Conservation (phyloP, 1,140 invertebrate species). For the Saccostrea echinata region DNA sequence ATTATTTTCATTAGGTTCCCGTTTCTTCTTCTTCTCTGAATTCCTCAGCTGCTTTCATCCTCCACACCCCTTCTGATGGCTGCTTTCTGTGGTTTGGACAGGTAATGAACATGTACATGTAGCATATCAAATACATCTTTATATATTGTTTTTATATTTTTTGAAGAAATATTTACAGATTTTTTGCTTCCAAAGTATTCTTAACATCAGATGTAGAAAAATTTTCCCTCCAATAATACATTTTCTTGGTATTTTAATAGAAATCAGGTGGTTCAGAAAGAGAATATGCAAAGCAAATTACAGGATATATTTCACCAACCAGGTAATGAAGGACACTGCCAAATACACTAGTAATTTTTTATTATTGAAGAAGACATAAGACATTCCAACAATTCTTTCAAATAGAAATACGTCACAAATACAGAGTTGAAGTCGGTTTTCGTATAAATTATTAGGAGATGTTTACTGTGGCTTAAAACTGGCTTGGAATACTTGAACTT, state of each 20-base stretch:
- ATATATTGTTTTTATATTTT: background rate
- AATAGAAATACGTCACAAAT: no score
- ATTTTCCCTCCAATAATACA: background rate
- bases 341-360: no score
- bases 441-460: no score
- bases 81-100: conserved; percentile 63
- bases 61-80: conserved; percentile 33
- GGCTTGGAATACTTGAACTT: no score
- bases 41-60: conserved; percentile 57
- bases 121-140: background rate
- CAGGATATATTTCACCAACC: conserved; percentile 57
- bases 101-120: conserved; percentile 5
- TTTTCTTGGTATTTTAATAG: conserved; percentile 31
- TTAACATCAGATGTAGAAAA: no score
- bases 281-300: conserved; percentile 61
- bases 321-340: no score
- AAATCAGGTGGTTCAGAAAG: conserved; percentile 60
- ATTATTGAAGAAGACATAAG: no score
- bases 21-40: conserved; percentile 47
- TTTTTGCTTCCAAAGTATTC: background rate
- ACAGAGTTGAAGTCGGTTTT: no score
- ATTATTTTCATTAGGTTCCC: background rate
- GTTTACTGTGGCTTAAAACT: no score
- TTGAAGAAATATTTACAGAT: background rate
- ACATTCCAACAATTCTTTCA: no score